Conservation (phyloP, 2,888 invertebrate species). For the Sphaerolaimus hirsutus region DNA sequence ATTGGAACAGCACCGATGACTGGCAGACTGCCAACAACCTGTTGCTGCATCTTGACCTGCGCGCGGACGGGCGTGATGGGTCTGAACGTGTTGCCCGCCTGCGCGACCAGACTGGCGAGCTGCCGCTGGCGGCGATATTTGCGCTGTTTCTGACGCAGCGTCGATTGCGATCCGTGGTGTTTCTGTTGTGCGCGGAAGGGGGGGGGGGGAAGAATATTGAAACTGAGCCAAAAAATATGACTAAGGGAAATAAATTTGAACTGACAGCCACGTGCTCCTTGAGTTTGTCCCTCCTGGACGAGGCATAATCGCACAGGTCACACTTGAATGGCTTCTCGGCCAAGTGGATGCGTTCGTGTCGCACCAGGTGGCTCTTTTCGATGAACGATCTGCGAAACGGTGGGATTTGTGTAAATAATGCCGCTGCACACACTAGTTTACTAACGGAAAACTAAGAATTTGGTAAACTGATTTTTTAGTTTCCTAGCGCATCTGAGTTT, state of each 20-base stretch:
- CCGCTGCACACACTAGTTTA: too few species aligned
- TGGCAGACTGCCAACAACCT: constrained; percentile 1
- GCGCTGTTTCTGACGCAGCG: constrained; percentile 57
- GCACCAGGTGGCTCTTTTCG: constrained; percentile 40
- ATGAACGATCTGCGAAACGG: too few species aligned
- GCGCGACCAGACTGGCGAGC: constrained; percentile 11
- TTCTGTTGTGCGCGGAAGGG: too few species aligned
- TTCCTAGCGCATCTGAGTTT: too few species aligned
- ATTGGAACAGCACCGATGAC: too few species aligned
- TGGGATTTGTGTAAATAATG: too few species aligned
- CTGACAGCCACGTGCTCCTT: too few species aligned
- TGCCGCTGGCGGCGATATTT: constrained; percentile 27
- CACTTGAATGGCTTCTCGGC: constrained; percentile 40
- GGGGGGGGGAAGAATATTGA: too few species aligned
- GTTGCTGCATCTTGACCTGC: constrained; percentile 1
- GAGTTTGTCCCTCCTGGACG: constrained; percentile 41
- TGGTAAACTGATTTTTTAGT: too few species aligned
- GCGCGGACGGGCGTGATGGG: constrained; percentile 2
- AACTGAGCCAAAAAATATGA: too few species aligned
- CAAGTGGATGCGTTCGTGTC: constrained; percentile 42
- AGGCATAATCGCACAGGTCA: constrained; percentile 40
- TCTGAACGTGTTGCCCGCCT: neutral
- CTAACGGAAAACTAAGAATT: too few species aligned
- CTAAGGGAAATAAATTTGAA: too few species aligned
- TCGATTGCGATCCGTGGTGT: constrained; percentile 38